Evolutionary conservation across 92 coral and sea anemone species (phyloP), one percentile per base, ranked within the genome.

Genomic region (Umimayanthus chanpuru): DNA sequence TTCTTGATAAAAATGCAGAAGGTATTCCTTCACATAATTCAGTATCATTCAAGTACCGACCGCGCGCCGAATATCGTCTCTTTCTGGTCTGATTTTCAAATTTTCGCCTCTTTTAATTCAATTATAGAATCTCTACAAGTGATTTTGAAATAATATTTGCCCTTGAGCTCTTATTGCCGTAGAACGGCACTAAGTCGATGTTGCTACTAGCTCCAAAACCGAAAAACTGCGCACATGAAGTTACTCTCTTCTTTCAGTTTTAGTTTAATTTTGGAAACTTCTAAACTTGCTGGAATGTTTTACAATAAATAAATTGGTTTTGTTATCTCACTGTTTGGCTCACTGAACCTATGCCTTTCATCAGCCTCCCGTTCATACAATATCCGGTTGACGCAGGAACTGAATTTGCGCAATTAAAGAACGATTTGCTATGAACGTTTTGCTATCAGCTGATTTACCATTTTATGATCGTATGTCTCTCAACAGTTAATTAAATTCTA

Each of bases 351-450:
- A 12, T 7, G 40, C 67, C 43, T 32, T 75, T 81, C 73, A 55
- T 58, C 43, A 15, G 14, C 61, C 47, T 81, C 50, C 50, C 21
- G 67, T 56, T 58, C 14, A 53, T 18, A 38, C 73, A 41, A 26
- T 53, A 80, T 80, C 85, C 85, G 85, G 85, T 53, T 12, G 71
- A 58, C 21, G 70, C 85, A 58, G 73, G 73, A 80, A 36, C 71
- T 58, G 49, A 36, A 61, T 20, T 81, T 25, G 85, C 53, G 85
- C 73, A 81, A 81, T 81, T 81, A 81, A 65, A 29, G 47, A 81
- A 61, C 73, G n/a, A n/a, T n/a, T n/a, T n/a, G n/a, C n/a, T n/a
- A n/a, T n/a, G n/a, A n/a, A n/a, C n/a, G n/a, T n/a, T n/a, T n/a
- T n/a, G 6, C 36, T 21, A 28, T 47, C 66, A 61, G 26, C 71